Percentiles rank a stretch among this genome's conserved stretches.
These are phyloP conservation scores for Drosophila neonasuta DNA, from an alignment of 2,888 invertebrate genomes.

Conservation along the genomic window DNA sequence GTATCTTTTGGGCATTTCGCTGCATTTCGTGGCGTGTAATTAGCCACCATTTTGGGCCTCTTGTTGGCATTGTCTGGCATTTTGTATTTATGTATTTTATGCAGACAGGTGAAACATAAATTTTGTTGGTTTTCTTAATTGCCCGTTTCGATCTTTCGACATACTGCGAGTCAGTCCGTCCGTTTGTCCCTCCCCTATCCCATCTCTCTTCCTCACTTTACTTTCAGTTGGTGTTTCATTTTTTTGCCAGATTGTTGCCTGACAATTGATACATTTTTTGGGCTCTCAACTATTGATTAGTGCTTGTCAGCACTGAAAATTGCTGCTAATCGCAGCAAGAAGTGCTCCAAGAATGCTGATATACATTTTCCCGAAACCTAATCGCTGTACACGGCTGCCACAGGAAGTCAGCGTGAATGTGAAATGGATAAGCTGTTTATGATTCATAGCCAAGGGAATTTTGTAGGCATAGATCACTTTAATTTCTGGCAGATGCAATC, in stretches of 20 bases:
- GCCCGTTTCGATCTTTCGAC: constrained; percentile 63
- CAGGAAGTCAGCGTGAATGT: constrained; percentile 49
- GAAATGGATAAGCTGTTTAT: constrained; percentile 18
- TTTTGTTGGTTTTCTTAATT: constrained; percentile 74
- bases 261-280: constrained; percentile 58
- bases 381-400: constrained; percentile 21
- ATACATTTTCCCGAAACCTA: constrained; percentile 28
- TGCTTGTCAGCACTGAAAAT: constrained; percentile 66
- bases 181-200: not conserved
- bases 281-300: constrained; percentile 61
- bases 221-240: constrained; percentile 41
- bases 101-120: constrained; percentile 80
- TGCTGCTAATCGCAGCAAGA: constrained; percentile 45
- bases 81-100: constrained; percentile 68
- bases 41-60: constrained; percentile 66
- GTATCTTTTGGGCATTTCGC: constrained; percentile 29
- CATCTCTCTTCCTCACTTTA: not conserved
- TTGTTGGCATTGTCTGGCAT: constrained; percentile 63
- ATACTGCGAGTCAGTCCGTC: constrained; percentile 16
- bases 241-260: constrained; percentile 54
- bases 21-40: constrained; percentile 67
- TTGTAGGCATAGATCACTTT: constrained; percentile 1
- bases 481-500: not conserved
- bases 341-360: constrained; percentile 17
- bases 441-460: constrained; percentile 30